Percentiles rank a stretch among this genome's conserved stretches.
Conservation (phyloP, 2,888 invertebrate genomes). For the Hypercompe scribonia region DNA sequence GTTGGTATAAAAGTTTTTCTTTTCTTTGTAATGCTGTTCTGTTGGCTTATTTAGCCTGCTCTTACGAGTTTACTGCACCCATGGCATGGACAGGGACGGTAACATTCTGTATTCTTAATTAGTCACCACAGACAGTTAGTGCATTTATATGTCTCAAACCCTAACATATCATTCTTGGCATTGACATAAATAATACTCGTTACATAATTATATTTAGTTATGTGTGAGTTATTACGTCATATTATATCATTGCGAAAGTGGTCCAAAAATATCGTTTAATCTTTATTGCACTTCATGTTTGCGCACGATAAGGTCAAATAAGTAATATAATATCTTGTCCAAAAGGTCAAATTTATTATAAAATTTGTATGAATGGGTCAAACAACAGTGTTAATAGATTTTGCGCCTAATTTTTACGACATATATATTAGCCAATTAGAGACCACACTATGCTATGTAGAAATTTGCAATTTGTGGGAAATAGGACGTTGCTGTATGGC, state of each 20-base stretch:
- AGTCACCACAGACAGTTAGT: neutral
- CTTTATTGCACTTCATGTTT: neutral
- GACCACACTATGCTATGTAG: neutral
- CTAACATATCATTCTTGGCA: neutral
- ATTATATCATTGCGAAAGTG: neutral
- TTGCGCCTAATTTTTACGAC: neutral
- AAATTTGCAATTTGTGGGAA: neutral
- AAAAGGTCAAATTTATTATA: neutral
- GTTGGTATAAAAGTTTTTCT: no score
- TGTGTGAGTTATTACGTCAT: neutral
- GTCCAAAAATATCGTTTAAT: neutral
- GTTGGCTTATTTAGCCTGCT: no score
- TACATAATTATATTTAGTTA: neutral
- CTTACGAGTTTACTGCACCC: no score
- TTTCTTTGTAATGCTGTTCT: no score
- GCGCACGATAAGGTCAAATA: neutral
- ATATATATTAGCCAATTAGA: neutral
- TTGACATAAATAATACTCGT: slow-evolving; percentile 1
- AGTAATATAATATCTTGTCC: neutral
- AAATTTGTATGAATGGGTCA: neutral
- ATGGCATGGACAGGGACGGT: no score
- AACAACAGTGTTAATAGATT: neutral
- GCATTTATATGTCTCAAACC: neutral
- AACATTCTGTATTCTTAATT: no score
- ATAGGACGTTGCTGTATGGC: neutral